phyloP scores from a whole-genome alignment of 2,888 invertebrate species.

The Oxystoma pomonae region DNA sequence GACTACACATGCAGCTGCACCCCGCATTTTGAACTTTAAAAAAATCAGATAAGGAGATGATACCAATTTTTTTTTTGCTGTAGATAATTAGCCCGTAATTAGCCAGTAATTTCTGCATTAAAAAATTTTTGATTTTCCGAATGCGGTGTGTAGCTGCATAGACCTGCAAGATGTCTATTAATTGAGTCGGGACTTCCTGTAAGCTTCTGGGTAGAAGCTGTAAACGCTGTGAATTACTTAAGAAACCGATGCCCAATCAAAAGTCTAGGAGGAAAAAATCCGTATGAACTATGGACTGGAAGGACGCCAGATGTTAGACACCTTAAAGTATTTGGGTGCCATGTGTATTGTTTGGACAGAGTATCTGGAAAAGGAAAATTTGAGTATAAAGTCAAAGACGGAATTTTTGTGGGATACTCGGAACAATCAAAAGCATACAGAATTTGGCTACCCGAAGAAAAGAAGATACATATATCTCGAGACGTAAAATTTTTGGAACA shows the following conservation, averaged over 20 bases:
- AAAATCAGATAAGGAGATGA: no score
- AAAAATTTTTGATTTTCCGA: no score
- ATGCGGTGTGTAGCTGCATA: no score
- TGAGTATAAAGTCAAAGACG: conserved; percentile 25
- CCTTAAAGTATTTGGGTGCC: conserved; percentile 31
- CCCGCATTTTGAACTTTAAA: no score
- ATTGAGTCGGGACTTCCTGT: not conserved
- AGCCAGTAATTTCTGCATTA: no score
- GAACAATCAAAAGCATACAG: conserved; percentile 28
- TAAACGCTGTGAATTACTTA: conserved; percentile 31
- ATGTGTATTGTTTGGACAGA: conserved; percentile 24
- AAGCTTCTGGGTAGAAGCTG: conserved; percentile 10
- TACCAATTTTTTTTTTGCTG: no score
- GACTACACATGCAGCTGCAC: no score
- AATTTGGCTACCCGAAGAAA: not conserved
- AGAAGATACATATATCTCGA: not conserved
- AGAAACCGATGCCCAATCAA: conserved; percentile 35
- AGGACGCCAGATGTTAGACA: conserved; percentile 27
- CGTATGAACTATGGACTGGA: conserved; percentile 30
- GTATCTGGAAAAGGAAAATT: conserved; percentile 28
- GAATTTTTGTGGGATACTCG: conserved; percentile 32
- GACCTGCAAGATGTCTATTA: no score
- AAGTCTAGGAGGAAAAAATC: conserved; percentile 26
- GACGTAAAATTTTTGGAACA: not conserved
- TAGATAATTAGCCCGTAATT: no score